Evolutionary conservation across 2,888 invertebrate species (phyloP).

Genomic region (Tryphoninae sp.): DNA sequence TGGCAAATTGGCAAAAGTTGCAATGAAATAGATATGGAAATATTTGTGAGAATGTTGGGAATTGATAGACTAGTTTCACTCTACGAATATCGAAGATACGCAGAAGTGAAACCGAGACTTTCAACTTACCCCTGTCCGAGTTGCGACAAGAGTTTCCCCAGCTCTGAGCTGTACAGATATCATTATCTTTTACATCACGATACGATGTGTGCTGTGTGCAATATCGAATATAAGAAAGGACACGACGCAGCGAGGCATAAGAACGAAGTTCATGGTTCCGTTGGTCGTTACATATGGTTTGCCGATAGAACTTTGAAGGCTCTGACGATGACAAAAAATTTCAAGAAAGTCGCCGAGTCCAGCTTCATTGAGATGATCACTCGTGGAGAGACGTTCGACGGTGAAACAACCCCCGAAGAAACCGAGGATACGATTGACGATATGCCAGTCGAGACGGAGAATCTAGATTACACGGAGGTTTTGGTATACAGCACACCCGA

Average conservation of each 20-base stretch:
- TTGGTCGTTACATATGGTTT: constrained; percentile 71
- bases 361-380: constrained; percentile 50
- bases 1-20: constrained; percentile 32
- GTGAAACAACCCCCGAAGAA: background rate
- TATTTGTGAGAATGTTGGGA: constrained; percentile 65
- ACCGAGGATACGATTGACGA: background rate
- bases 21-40: constrained; percentile 66
- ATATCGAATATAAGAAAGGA: constrained; percentile 66
- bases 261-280: constrained; percentile 67
- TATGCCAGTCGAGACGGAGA: background rate
- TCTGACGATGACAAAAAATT: constrained; percentile 55
- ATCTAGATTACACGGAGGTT: constrained; percentile 17
- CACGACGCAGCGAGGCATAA: constrained; percentile 69
- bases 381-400: background rate
- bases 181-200: constrained; percentile 71
- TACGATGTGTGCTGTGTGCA: constrained; percentile 69
- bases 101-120: constrained; percentile 35
- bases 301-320: constrained; percentile 65
- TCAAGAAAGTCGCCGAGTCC: constrained; percentile 42
- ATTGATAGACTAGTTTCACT: constrained; percentile 64
- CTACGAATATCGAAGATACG: constrained; percentile 67
- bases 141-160: constrained; percentile 64
- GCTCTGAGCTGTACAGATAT: constrained; percentile 62
- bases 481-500: background rate
- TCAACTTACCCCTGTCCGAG: constrained; percentile 55